Percentiles rank a stretch among this genome's conserved stretches.
Evolutionary conservation across 2,113 vertebrate genomes (phyloP).

Genomic region (Stegastes partitus): DNA sequence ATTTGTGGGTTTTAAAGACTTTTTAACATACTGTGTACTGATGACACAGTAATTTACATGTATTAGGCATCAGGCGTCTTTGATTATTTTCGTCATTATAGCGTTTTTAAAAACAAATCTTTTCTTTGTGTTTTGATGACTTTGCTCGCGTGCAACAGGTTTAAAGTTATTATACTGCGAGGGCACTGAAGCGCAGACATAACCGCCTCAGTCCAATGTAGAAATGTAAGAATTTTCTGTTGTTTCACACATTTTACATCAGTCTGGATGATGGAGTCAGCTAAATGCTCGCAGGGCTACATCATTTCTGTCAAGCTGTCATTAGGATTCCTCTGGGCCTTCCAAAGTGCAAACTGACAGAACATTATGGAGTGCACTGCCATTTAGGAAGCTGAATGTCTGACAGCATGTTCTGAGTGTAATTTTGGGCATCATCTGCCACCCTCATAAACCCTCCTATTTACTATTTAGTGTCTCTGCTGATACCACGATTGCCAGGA

Average conservation of each 20-base stretch:
- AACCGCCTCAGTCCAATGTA: too few species aligned
- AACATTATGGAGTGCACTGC: background rate
- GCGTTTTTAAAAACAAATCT: too few species aligned
- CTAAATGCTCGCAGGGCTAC: background rate
- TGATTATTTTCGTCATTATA: too few species aligned
- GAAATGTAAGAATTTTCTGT: background rate
- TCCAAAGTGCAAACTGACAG: background rate
- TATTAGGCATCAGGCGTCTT: too few species aligned
- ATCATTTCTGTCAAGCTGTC: background rate
- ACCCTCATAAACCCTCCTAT: conserved; percentile 30
- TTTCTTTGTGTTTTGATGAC: too few species aligned
- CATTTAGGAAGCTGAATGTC: conserved; percentile 2
- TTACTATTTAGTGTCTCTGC: conserved; percentile 50
- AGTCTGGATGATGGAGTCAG: background rate
- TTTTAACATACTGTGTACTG: background rate
- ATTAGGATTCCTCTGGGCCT: background rate
- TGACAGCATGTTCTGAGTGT: background rate
- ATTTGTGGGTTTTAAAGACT: background rate
- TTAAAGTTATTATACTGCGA: too few species aligned
- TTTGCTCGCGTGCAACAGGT: too few species aligned
- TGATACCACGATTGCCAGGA: conserved; percentile 40
- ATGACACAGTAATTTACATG: too few species aligned
- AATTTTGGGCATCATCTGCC: conserved; percentile 33
- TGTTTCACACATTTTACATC: background rate
- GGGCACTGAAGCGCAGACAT: too few species aligned